Percentiles rank a stretch among this genome's conserved stretches.
Conservation (phyloP, 2,797 vertebrate species). For the Parauchenoglanis punctatus region DNA sequence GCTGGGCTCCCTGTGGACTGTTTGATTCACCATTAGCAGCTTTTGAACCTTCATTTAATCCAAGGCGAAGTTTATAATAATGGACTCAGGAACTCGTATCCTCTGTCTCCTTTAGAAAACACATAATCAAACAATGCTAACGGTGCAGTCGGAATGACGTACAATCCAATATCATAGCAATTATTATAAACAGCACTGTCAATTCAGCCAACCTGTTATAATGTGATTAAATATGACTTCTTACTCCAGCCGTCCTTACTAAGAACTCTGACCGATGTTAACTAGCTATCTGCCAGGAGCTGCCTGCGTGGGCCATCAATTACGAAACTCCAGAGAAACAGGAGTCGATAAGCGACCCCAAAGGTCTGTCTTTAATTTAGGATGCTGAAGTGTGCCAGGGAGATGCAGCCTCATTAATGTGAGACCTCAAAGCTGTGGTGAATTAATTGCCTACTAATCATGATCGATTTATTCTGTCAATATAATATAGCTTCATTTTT, state of each 20-base stretch:
- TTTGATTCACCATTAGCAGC: not conserved
- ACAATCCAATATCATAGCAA: not conserved
- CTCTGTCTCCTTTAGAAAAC: not conserved
- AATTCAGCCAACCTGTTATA: not conserved
- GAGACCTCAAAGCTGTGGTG: constrained; percentile 41
- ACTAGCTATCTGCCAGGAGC: constrained; percentile 17
- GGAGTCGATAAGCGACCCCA: constrained; percentile 19
- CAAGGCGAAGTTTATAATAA: not conserved
- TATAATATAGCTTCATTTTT: constrained; percentile 48
- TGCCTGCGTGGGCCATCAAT: constrained; percentile 13
- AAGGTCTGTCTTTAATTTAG: constrained; percentile 29
- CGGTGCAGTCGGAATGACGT: not conserved
- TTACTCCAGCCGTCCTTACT: not conserved
- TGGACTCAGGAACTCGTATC: not conserved
- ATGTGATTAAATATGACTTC: constrained; percentile 10
- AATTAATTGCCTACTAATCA: constrained; percentile 62
- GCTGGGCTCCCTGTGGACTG: not conserved
- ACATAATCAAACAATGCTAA: not conserved
- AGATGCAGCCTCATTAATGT: constrained; percentile 39
- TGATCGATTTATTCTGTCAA: constrained; percentile 55
- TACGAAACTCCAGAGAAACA: constrained; percentile 8
- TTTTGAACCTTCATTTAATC: not conserved
- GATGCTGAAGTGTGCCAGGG: constrained; percentile 11
- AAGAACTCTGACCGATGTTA: constrained; percentile 11
- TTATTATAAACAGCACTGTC: constrained; percentile 9